Conservation (phyloP, 2,888 invertebrate genomes). For the Pristionchus maxplancki region DNA sequence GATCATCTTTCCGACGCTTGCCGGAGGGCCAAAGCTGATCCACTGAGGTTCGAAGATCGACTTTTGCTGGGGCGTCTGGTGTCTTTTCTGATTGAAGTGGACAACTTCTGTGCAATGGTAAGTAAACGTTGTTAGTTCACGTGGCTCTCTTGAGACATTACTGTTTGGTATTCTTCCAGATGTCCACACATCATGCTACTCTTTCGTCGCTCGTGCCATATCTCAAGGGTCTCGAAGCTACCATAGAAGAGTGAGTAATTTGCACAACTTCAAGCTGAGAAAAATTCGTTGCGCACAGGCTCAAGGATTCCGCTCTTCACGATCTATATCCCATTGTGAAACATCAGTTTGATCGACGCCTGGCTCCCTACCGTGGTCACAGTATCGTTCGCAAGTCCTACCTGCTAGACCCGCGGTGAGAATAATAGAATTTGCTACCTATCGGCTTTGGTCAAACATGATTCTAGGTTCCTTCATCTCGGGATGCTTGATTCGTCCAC, state of each 20-base stretch:
- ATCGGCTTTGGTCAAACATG: too few relatives aligned
- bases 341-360: background rate
- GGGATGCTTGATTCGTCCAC: background rate
- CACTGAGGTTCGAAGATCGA: background rate
- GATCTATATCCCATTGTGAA: background rate
- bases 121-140: background rate
- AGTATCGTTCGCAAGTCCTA: background rate
- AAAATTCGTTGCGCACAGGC: background rate
- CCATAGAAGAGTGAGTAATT: too few relatives aligned
- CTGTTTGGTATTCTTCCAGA: background rate
- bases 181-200: background rate
- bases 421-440: background rate
- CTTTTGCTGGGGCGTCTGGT: background rate
- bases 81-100: background rate
- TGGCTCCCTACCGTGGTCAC: background rate
- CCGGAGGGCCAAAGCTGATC: background rate
- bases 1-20: background rate
- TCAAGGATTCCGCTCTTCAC: background rate
- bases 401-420: background rate
- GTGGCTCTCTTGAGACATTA: background rate
- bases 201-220: too few relatives aligned
- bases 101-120: background rate
- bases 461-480: background rate
- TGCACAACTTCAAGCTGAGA: too few relatives aligned
- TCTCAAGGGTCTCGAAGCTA: too few relatives aligned